These are phyloP conservation scores for Aplidium turbinatum DNA, from an alignment of 23 tunicate genomes.

Conservation along the genomic window DNA sequence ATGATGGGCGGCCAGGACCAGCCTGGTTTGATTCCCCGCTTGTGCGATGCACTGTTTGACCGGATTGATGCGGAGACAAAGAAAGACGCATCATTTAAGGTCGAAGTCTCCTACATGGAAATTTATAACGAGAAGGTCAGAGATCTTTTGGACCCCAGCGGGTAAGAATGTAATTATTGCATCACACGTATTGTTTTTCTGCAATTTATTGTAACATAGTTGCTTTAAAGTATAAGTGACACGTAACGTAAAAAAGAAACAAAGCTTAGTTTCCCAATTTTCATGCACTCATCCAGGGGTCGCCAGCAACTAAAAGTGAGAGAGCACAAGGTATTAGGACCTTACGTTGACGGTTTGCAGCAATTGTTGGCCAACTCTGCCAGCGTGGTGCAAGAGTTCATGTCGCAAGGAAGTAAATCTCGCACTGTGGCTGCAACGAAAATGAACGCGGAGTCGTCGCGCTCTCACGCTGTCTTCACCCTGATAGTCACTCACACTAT, in stretches of 20 bases:
- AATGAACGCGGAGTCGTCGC: slow-evolving; percentile 97
- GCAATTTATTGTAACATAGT: too few species aligned
- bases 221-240: too few species aligned
- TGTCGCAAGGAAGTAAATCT: slow-evolving; percentile 90
- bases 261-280: too few species aligned
- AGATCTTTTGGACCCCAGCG: slow-evolving; percentile 80
- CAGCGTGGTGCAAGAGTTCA: slow-evolving; percentile 64
- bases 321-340: slow-evolving; percentile 84
- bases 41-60: slow-evolving; percentile 70
- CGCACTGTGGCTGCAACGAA: slow-evolving; percentile 96
- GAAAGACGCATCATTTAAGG: slow-evolving; percentile 59
- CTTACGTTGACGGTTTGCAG: slow-evolving; percentile 92
- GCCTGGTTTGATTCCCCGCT: slow-evolving; percentile 85
- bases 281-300: not conserved
- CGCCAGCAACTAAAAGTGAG: slow-evolving; percentile 77
- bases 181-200: too few species aligned
- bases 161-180: too few species aligned
- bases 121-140: slow-evolving; percentile 97
- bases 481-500: slow-evolving; percentile 81
- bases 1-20: slow-evolving; percentile 93
- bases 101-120: slow-evolving; percentile 93
- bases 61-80: slow-evolving; percentile 50
- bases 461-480: slow-evolving; percentile 98
- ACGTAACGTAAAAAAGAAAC: too few species aligned
- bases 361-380: slow-evolving; percentile 63